Evolutionary conservation across 2,797 vertebrate genomes (phyloP), one percentile per base, ranked within the genome.

Genomic region (Diplodus puntazzo): DNA sequence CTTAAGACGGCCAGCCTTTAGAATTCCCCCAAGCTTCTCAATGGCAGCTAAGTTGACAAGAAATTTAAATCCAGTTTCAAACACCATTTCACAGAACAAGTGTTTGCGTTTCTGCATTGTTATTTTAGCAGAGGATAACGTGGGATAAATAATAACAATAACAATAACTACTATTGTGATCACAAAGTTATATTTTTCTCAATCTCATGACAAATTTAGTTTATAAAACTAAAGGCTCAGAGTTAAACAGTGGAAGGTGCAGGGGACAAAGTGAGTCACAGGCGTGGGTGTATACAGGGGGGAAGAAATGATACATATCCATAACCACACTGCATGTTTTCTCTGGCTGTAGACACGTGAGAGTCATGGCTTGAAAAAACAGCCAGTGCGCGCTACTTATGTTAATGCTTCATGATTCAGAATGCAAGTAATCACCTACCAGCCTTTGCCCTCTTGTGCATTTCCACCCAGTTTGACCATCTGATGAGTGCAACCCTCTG

Each of bases 391-490:
- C 53, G 71, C 64, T 23, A 69, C 18, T 42, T 46, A 20, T 64
- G 14, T 25, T 5, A 81, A 54, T 20, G 50, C 23, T 20, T 72
- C 18, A 20, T 25, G 16, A 72, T 54, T 72, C 6, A 68, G 49
- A 73, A 1, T 39, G 67, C 68, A 48, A 39, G n/a, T 39, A 20
- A 50, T 25, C 27, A 88, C 94, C 86, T 93, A 96, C 94, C 75
- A 23, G 68, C 34, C 11, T 84, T 88, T 30, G 61, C 84, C 52
- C 45, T 72, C 80, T 92, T 95, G 62, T 72, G 75, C 66, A 79
- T 72, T 45, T 87, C 79, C 10, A 94, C 62, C 87, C 94, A 95
- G 0, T 12, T 64, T 2, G 59, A 73, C 94, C 94, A 96, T 14
- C 79, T 89, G 45, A 27, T 61, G 63, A 95, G 2, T 42, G 86